A percentile compares a stretch with the other conserved stretches of the same genome.
Evolutionary conservation across 2,888 invertebrate species (phyloP).

Genomic region (Steromphala cineraria): DNA sequence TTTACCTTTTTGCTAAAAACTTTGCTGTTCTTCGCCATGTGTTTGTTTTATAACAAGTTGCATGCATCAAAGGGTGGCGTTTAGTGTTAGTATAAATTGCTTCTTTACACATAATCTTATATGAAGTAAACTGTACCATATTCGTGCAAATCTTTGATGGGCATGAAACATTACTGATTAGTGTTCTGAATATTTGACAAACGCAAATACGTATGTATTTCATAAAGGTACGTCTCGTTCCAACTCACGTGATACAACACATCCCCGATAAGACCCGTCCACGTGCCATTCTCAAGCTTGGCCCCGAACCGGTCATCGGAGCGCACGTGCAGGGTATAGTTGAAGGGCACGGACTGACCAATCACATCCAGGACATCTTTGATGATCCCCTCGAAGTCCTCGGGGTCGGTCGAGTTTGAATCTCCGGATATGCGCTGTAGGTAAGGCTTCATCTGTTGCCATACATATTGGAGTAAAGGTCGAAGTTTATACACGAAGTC

Average conservation of each 20-base stretch:
- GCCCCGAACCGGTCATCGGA: constrained; percentile 38
- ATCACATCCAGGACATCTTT: constrained; percentile 53
- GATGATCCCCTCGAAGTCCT: constrained; percentile 47
- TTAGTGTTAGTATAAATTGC: no score
- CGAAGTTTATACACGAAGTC: neutral
- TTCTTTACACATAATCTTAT: no score
- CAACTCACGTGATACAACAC: constrained; percentile 44
- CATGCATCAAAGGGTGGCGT: no score
- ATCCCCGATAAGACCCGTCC: constrained; percentile 57
- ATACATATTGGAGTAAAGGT: neutral
- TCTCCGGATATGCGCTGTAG: neutral
- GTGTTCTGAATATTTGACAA: no score
- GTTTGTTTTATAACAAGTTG: no score
- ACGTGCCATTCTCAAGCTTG: constrained; percentile 40
- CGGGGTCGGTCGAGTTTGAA: neutral
- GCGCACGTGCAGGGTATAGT: constrained; percentile 39
- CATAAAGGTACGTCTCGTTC: no score
- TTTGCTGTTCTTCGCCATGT: no score
- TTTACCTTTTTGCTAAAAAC: no score
- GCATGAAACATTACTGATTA: neutral
- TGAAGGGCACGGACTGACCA: constrained; percentile 23
- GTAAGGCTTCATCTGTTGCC: constrained; percentile 34
- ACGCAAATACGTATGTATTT: no score
- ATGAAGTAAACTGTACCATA: no score
- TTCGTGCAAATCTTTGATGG: neutral